Evolutionary conservation across 2,797 vertebrate species (phyloP), one percentile per base, ranked within the genome.

Genomic region (Graptemys geographica): DNA sequence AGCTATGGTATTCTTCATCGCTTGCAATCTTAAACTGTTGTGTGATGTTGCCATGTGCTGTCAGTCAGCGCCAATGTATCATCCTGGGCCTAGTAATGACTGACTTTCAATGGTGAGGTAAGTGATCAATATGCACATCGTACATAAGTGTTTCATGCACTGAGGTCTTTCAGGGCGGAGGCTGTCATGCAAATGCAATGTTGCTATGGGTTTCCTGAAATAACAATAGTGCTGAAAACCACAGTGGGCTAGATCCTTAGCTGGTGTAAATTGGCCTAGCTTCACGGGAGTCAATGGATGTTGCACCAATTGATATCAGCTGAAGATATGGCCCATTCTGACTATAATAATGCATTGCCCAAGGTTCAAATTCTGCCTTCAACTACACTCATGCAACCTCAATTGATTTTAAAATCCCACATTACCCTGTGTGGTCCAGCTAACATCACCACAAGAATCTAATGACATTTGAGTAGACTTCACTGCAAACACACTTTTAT

Each of bases 281-380:
- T 49, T 47, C 79, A 11, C n/a, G 41, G 37, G 72, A 65, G 13
- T 31, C 41, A 90, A 16, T 41, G 57, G 31, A 2, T 74, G 28
- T n/a, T 47, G 56, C 21, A 9, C 3, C 6, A n/a, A 31, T 37
- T 23, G 69, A 2, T 27, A 9, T 5, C 56, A 88, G 47, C n/a
- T 65, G 76, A 80, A 74, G 53, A 65, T 18, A 13, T 44, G 31
- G 4, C 27, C 41, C 1, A 0, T 2, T 18, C 49, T 79, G 44
- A 16, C 25, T 47, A 18, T 21, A 41, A 28, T 19, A 1, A 1
- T 8, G 18, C 11, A 2, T 52, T 47, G 41, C 21, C 27, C 76
- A 47, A 51, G 31, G 6, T 72, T 81, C 56, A 79, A 31, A 2
- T 5, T 0, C 0, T 80, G 51, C 8, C 37, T 1, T 0, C 56